Base-by-base conservation (phyloP, 2,797 vertebrate species). In the Heliangelus exortis region DNA sequence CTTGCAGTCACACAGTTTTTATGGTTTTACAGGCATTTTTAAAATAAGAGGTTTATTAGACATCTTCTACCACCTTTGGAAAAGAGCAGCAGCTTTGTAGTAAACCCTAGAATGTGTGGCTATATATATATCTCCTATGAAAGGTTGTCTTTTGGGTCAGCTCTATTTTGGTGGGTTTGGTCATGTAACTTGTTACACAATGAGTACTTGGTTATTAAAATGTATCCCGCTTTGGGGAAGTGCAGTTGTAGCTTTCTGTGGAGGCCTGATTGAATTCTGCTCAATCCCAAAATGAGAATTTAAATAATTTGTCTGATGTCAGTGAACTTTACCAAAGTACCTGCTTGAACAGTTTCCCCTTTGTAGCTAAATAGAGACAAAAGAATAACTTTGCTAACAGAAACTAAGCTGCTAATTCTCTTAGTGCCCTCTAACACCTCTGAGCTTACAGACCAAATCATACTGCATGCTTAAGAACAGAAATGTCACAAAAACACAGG, bases 251-350 rank as follows among this genome's bases (percentile, higher is more conserved):
- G n/a, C 71, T 90, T 80, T 90, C 29, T 61, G 4, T 31, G 43
- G 39, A 73, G 51, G 16, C 28, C 33, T 77, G 71, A 15, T 51
- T 22, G 63, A 94, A 83, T 89, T 86, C 55, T 74, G 23, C 45
- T 80, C 18, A 89, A 45, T 80, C 86, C 53, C 57, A 78, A 91
- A 73, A 4, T 47, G 68, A 91, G 73, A 71, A 89, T 90, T 92
- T 92, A 90, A 95, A 95, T 71, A 21, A 22, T 94, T 92, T 94
- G 69, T 94, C 62, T 74, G 67, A 54, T 91, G 57, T 69, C 82
- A 85, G 47, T 89, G 91, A 95, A 83, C 87, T 93, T 84, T 81
- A 62, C 62, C 65, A 43, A 91, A 94, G 79, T 84, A 83, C 76
- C 76, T 95, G 25, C 89, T 92, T 78, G 85, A 90, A 62, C 53